Percentiles rank a stretch among this genome's conserved stretches.
These are phyloP conservation scores for Cephus pulcher DNA, from an alignment of 2,888 invertebrate species.

Conservation along the genomic window DNA sequence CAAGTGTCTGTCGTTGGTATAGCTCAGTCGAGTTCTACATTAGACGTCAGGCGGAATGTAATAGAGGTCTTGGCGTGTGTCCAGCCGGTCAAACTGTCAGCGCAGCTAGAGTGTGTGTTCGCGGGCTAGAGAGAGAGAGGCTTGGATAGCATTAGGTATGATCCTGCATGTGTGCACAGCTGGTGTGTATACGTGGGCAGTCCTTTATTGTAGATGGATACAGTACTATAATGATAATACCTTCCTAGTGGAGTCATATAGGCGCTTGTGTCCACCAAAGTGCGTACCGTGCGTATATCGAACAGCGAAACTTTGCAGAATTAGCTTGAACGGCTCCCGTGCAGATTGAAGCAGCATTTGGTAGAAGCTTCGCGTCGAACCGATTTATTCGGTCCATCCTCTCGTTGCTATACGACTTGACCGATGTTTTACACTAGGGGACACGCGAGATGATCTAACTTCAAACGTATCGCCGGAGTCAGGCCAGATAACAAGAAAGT, in stretches of 20 bases:
- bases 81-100: conserved; percentile 36
- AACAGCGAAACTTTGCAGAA: conserved; percentile 39
- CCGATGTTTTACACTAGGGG: not conserved
- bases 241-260: conserved; percentile 24
- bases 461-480: not conserved
- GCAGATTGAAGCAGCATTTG: not conserved
- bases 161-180: conserved; percentile 21
- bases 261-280: conserved; percentile 29
- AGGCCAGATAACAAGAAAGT: not conserved
- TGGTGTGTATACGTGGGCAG: not conserved
- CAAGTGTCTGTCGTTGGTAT: conserved; percentile 20
- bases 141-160: conserved; percentile 18
- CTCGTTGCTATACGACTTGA: not conserved
- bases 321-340: not conserved
- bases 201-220: not conserved
- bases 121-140: not conserved
- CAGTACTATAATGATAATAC: conserved; percentile 20
- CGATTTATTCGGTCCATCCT: not conserved
- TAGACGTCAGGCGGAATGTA: conserved; percentile 53
- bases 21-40: conserved; percentile 20
- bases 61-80: conserved; percentile 57
- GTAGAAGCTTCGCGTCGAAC: not conserved
- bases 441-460: not conserved
- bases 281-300: conserved; percentile 31
- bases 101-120: not conserved